These are phyloP conservation scores for Lasioglossum morio DNA, from an alignment of 2,888 invertebrate species.

Conservation along the genomic window DNA sequence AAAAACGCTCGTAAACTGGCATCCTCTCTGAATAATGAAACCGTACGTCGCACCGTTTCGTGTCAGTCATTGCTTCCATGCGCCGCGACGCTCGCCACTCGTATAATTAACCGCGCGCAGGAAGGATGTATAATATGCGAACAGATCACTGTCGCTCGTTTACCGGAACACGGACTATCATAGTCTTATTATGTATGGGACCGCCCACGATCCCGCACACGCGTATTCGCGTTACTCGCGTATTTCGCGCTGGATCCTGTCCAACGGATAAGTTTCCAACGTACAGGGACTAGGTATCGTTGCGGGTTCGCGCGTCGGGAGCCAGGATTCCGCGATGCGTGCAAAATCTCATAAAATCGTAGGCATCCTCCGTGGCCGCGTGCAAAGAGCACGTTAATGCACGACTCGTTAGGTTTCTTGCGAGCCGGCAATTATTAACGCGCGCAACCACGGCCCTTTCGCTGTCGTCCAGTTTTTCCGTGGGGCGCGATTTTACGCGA, in stretches of 20 bases:
- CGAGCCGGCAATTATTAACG: constrained; percentile 52
- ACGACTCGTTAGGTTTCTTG: constrained; percentile 74
- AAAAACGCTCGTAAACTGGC: constrained; percentile 16
- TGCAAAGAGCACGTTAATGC: constrained; percentile 57
- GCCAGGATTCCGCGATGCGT: constrained; percentile 39
- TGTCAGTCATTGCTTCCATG: constrained; percentile 48
- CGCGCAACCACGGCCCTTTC: constrained; percentile 17
- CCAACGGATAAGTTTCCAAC: not conserved
- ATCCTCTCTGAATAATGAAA: constrained; percentile 40
- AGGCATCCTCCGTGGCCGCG: constrained; percentile 37
- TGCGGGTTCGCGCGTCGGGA: constrained; percentile 8
- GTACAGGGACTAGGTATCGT: not conserved
- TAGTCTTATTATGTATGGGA: constrained; percentile 43
- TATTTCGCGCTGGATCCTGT: constrained; percentile 13
- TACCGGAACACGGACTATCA: constrained; percentile 44
- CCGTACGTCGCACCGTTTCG: constrained; percentile 29
- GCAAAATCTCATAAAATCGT: constrained; percentile 53
- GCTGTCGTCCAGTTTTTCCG: constrained; percentile 52
- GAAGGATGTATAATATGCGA: constrained; percentile 55
- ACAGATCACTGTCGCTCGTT: constrained; percentile 54
- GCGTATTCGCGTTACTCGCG: constrained; percentile 23
- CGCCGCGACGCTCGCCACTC: constrained; percentile 30
- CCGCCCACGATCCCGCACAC: constrained; percentile 57
- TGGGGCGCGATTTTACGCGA: constrained; percentile 8
- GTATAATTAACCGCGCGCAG: constrained; percentile 55